Conservation (phyloP, 2,113 vertebrate genomes). For the Vidua macroura region DNA sequence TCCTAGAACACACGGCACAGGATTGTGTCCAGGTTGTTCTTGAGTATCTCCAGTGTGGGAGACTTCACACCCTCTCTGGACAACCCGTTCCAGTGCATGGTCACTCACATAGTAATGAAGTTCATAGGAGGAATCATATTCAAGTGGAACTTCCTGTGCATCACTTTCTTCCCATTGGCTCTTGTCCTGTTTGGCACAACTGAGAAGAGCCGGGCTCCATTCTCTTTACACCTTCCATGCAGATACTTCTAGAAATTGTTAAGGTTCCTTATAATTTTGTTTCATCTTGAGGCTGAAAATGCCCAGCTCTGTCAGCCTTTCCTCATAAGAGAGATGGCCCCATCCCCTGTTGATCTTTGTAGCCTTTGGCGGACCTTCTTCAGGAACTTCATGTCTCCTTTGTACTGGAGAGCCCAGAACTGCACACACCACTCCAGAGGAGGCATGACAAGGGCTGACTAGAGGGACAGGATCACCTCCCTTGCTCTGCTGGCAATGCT, state of each 20-base stretch:
- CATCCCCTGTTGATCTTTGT: neutral
- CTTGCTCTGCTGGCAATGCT: neutral
- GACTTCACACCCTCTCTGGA: neutral
- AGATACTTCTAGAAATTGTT: neutral
- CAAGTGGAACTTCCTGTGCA: neutral
- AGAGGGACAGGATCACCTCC: neutral
- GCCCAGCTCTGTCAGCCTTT: neutral
- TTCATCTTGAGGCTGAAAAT: neutral
- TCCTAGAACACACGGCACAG: neutral
- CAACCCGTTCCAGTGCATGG: fast-evolving
- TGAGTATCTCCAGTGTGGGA: neutral
- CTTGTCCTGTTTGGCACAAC: neutral
- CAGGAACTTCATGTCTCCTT: neutral
- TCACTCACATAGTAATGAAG: neutral
- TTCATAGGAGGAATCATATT: neutral
- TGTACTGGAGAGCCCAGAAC: neutral
- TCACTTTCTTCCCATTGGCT: neutral
- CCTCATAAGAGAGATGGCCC: neutral
- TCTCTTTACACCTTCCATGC: neutral
- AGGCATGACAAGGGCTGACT: neutral
- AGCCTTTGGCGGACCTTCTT: neutral
- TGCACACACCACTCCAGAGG: neutral
- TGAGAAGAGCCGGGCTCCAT: neutral
- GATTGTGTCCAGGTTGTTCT: neutral
- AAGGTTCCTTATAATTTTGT: neutral